A percentile compares a stretch with the other conserved stretches of the same genome.
Conservation (phyloP, 2,797 vertebrate species). For the Aldrovandia affinis region DNA sequence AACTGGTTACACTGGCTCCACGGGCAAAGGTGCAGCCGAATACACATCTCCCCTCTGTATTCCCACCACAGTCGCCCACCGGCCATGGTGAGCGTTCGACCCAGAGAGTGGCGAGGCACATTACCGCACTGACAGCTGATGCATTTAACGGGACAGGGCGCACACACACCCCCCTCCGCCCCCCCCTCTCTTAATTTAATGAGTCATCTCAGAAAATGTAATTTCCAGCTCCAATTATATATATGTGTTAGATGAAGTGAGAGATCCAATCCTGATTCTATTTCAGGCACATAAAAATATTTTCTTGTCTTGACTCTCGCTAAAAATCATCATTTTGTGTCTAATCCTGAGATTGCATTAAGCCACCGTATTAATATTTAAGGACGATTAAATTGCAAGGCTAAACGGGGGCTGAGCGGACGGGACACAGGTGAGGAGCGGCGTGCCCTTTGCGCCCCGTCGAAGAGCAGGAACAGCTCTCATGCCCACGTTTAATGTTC, state of each 20-base stretch:
- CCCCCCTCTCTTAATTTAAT: neutral
- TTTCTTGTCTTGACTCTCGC: too few relatives aligned
- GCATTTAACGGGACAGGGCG: neutral
- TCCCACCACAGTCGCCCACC: too few relatives aligned
- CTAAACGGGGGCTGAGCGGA: neutral
- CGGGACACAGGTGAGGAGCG: neutral
- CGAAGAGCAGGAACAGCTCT: too few relatives aligned
- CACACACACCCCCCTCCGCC: neutral
- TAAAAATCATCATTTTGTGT: too few relatives aligned
- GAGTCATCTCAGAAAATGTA: neutral
- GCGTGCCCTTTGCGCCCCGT: too few relatives aligned
- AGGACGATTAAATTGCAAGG: neutral
- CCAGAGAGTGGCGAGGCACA: too few relatives aligned
- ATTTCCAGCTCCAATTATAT: neutral
- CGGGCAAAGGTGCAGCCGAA: too few relatives aligned
- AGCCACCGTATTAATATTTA: neutral
- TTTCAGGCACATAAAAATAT: neutral
- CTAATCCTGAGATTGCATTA: neutral
- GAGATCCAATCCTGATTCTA: neutral
- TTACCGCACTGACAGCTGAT: neutral
- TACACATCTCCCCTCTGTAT: too few relatives aligned
- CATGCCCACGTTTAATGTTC: neutral
- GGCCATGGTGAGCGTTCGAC: too few relatives aligned
- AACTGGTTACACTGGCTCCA: too few relatives aligned
- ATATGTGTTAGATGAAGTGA: neutral